Conservation (phyloP, 2,797 vertebrate species). For the Rhodeus uyekii region DNA sequence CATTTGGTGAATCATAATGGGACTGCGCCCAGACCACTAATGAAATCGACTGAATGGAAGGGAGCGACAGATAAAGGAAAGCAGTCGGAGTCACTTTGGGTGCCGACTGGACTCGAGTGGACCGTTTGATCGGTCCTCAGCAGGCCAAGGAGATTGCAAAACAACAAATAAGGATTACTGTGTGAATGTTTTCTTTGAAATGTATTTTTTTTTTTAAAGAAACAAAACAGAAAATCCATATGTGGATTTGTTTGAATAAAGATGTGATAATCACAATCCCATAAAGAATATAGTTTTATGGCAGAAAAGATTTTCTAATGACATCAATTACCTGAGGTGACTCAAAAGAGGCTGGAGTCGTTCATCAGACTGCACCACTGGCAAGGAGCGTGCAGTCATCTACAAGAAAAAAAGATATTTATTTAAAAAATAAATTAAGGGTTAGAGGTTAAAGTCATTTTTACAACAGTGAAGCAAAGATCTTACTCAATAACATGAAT, state of each 20-base stretch:
- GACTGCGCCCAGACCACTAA: constrained; percentile 6
- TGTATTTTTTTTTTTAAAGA: not conserved
- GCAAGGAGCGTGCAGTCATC: constrained; percentile 92
- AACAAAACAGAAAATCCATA: not conserved
- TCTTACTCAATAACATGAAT: constrained; percentile 8
- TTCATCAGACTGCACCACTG: constrained; percentile 92
- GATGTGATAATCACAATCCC: constrained; percentile 19
- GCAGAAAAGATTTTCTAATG: constrained; percentile 13
- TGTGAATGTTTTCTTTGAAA: not conserved
- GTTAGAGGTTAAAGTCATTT: constrained; percentile 43
- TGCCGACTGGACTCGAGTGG: not conserved
- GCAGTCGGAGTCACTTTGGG: not conserved
- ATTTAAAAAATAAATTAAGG: not conserved
- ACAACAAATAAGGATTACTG: not conserved
- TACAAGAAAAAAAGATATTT: constrained; percentile 68
- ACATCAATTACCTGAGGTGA: constrained; percentile 89
- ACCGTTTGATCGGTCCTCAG: not conserved
- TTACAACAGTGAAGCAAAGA: constrained; percentile 56
- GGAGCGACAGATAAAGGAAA: constrained; percentile 1
- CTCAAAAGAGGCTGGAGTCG: constrained; percentile 93
- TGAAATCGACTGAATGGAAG: constrained; percentile 11
- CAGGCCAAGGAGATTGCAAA: not conserved
- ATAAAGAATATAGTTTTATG: constrained; percentile 27
- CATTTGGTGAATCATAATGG: constrained; percentile 22
- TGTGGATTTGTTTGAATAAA: not conserved